These are phyloP conservation scores for Sebastes paucispinis DNA, from an alignment of 2,797 vertebrate genomes.

Conservation along the genomic window DNA sequence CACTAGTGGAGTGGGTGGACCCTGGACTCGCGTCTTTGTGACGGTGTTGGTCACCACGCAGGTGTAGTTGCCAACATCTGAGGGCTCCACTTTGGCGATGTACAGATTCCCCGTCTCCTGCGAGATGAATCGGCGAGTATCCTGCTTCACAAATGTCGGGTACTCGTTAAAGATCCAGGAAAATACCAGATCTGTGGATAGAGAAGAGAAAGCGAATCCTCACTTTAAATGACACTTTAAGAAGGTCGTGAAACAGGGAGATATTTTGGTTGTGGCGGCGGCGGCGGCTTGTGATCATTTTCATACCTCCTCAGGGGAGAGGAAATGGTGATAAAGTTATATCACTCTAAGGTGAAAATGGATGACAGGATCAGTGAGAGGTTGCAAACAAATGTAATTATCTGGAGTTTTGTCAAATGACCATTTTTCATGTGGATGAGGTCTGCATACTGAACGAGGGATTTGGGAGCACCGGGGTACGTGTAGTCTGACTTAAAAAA, in stretches of 20 bases:
- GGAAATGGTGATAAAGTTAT: conserved; percentile 50
- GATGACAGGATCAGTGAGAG: conserved; percentile 55
- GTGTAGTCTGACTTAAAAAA: conserved; percentile 27
- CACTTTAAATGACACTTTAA: background rate
- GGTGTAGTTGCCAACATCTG: conserved; percentile 97
- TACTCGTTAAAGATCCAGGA: conserved; percentile 99
- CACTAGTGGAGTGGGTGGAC: conserved; percentile 93
- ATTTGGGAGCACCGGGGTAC: background rate
- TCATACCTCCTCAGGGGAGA: conserved; percentile 39
- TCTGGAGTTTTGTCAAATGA: conserved; percentile 29
- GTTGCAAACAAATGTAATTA: conserved; percentile 55
- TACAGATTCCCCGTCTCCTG: conserved; percentile 97
- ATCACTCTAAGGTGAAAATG: conserved; percentile 71
- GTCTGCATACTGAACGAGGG: conserved; percentile 4
- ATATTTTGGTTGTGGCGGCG: background rate
- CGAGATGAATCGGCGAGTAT: conserved; percentile 93
- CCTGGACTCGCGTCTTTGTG: conserved; percentile 90
- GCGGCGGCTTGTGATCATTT: conserved; percentile 34
- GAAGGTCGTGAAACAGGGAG: background rate
- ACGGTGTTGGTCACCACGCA: conserved; percentile 95
- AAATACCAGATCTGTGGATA: conserved; percentile 89
- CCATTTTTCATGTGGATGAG: conserved; percentile 25
- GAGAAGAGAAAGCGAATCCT: background rate
- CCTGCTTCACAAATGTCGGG: conserved; percentile 93
- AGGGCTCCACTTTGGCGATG: conserved; percentile 95